Conservation (phyloP, 2,797 vertebrate genomes). For the Centroberyx gerrardi region DNA sequence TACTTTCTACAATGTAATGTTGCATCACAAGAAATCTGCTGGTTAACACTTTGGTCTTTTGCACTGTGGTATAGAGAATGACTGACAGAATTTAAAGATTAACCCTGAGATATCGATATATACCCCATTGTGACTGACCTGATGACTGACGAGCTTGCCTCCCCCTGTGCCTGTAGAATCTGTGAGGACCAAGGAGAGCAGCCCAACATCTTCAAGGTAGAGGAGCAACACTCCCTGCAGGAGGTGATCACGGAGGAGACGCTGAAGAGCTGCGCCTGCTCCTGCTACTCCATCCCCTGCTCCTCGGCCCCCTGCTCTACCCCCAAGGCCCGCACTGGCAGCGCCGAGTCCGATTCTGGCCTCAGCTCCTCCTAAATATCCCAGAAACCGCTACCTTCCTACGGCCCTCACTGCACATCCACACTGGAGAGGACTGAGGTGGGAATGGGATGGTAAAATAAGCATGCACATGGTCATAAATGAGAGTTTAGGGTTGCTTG, state of each 20-base stretch:
- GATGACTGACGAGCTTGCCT: constrained; percentile 15
- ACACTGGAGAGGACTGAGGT: not conserved
- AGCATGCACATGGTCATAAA: not conserved
- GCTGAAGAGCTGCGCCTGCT: constrained; percentile 88
- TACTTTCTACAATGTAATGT: not conserved
- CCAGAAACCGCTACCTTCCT: not conserved
- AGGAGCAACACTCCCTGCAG: constrained; percentile 92
- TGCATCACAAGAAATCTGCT: not conserved
- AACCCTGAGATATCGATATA: not conserved
- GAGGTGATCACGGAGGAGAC: constrained; percentile 91
- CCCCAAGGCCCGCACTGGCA: constrained; percentile 62
- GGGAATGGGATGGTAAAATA: not conserved
- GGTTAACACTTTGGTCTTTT: not conserved
- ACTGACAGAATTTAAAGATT: not conserved
- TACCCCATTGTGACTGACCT: not conserved
- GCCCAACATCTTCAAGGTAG: constrained; percentile 94
- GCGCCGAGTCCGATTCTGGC: constrained; percentile 81
- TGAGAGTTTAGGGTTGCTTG: not conserved
- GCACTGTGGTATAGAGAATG: not conserved
- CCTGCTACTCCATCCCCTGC: constrained; percentile 89
- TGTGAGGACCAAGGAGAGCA: constrained; percentile 92
- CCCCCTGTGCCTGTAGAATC: constrained; percentile 85
- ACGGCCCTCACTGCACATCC: not conserved
- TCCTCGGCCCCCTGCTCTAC: constrained; percentile 75
- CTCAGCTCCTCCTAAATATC: constrained; percentile 82